These are phyloP conservation scores for Neoseiulus cucumeris DNA, from an alignment of 1,140 invertebrate species.

Conservation along the genomic window DNA sequence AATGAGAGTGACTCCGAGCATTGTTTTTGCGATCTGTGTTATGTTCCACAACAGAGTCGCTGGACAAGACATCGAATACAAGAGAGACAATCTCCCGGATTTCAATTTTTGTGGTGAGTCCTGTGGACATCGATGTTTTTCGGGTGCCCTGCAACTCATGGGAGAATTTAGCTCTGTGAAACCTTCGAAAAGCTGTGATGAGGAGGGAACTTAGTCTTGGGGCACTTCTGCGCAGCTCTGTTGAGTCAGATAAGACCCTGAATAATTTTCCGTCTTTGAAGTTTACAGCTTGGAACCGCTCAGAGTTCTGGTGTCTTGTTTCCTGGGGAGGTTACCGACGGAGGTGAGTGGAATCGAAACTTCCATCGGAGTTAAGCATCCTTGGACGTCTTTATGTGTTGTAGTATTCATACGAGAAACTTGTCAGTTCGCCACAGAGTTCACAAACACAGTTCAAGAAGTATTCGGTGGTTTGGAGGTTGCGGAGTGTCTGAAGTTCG, in stretches of 20 bases:
- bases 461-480: not conserved
- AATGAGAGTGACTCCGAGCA: too few relatives aligned
- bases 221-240: too few relatives aligned
- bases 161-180: too few relatives aligned
- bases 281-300: slow-evolving; percentile 2
- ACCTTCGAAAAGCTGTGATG: too few relatives aligned
- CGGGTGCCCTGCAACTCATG: too few relatives aligned
- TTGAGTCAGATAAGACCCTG: too few relatives aligned
- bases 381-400: too few relatives aligned
- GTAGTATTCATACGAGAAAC: too few relatives aligned
- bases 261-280: too few relatives aligned
- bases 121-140: too few relatives aligned
- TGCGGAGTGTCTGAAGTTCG: not conserved
- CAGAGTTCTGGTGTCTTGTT: not conserved
- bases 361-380: too few relatives aligned
- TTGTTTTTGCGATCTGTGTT: not conserved
- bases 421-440: not conserved
- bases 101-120: slow-evolving; percentile 4
- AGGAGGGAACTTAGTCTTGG: too few relatives aligned
- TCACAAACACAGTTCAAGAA: not conserved
- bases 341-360: not conserved
- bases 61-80: not conserved
- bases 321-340: not conserved
- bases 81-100: not conserved
- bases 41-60: not conserved